A percentile compares a stretch with the other conserved stretches of the same genome.
These are phyloP conservation scores for Sebastes itinus DNA, from an alignment of 2,797 vertebrate species.

Conservation along the genomic window DNA sequence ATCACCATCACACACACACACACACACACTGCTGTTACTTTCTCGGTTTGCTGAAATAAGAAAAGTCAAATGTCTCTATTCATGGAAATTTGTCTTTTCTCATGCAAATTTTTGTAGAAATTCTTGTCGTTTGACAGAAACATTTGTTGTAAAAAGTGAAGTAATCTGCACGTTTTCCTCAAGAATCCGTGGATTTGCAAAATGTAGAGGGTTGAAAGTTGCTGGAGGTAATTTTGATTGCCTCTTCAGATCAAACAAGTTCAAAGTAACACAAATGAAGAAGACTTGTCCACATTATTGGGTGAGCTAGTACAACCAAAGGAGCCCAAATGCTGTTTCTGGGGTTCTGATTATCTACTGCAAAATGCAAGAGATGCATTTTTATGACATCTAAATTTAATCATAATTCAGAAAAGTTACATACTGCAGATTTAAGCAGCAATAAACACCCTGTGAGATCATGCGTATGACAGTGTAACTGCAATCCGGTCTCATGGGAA, in stretches of 20 bases:
- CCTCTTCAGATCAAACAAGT: too few species aligned
- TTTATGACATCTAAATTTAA: neutral
- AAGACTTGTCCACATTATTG: neutral
- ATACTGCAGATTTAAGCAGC: neutral
- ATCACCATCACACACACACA: neutral
- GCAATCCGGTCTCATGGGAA: too few species aligned
- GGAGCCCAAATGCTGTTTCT: fast-evolving
- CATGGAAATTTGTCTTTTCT: neutral
- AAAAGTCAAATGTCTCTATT: neutral
- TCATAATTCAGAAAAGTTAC: neutral
- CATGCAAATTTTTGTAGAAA: too few species aligned
- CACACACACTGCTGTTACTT: neutral
- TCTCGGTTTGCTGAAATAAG: neutral
- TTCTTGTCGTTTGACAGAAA: neutral
- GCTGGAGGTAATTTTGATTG: too few species aligned
- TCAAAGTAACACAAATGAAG: too few species aligned
- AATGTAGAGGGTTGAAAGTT: too few species aligned
- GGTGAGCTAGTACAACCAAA: neutral
- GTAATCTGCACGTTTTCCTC: neutral
- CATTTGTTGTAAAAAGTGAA: neutral
- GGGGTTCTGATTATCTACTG: neutral
- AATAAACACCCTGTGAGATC: neutral
- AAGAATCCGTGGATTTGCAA: neutral
- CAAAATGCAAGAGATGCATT: neutral
- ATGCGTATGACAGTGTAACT: too few species aligned